A percentile compares a stretch with the other conserved stretches of the same genome.
Evolutionary conservation across 2,888 invertebrate genomes (phyloP).

Genomic region (Cantharis lateralis): DNA sequence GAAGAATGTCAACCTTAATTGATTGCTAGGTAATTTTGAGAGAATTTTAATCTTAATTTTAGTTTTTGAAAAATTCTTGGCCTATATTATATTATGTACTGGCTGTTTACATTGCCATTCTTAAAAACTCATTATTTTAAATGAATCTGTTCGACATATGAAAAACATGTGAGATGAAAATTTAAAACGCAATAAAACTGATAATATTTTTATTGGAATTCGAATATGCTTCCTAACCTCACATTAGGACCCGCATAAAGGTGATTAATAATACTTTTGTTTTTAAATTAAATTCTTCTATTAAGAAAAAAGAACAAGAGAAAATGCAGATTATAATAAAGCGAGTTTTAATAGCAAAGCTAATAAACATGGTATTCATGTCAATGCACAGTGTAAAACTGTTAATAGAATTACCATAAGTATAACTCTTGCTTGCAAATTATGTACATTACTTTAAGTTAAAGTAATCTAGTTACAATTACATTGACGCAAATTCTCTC

Average conservation of each 20-base stretch:
- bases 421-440: conserved; percentile 13
- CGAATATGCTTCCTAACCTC: not conserved
- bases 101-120: not conserved
- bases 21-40: not conserved
- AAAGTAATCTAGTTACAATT: conserved; percentile 9
- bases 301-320: not conserved
- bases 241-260: not conserved
- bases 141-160: not conserved
- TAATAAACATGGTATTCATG: not conserved
- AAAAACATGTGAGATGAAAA: not conserved
- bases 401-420: not conserved
- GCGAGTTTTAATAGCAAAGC: not conserved
- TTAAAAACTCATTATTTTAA: not conserved
- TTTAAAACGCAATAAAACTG: not conserved
- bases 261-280: not conserved
- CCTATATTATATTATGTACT: not conserved
- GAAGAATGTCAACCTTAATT: conserved; percentile 9
- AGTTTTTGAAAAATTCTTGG: not conserved
- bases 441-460: conserved; percentile 14
- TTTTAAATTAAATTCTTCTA: not conserved
- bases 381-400: not conserved
- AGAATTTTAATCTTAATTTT: not conserved
- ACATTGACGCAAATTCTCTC: conserved; percentile 17
- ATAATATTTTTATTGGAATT: not conserved
- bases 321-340: not conserved